A percentile compares a stretch with the other conserved stretches of the same genome.
phyloP scores from a whole-genome alignment of 2,888 invertebrate species.

The Drosophila barbarae region DNA sequence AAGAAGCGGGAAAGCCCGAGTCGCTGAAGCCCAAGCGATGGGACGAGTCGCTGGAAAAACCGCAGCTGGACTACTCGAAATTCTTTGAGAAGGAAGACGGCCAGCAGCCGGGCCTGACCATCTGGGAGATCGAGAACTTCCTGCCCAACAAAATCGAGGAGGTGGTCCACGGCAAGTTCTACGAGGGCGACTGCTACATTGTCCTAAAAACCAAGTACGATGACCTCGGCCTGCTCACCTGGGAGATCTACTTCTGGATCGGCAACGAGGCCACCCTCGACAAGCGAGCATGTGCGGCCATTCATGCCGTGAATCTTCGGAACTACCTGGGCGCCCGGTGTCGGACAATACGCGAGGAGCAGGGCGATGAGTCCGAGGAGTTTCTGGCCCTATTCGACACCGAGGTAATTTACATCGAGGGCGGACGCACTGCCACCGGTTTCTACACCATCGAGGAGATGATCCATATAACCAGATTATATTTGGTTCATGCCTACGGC shows the following conservation, averaged over 20 bases:
- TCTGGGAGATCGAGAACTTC: conserved; percentile 99
- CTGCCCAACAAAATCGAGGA: conserved; percentile 96
- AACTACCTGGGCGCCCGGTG: conserved; percentile 96
- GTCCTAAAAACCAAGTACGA: conserved; percentile 93
- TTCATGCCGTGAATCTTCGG: conserved; percentile 98
- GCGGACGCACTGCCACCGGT: conserved; percentile 96
- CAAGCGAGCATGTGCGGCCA: conserved; percentile 82
- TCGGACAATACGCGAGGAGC: conserved; percentile 97
- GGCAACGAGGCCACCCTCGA: conserved; percentile 94
- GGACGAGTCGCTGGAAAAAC: conserved; percentile 97
- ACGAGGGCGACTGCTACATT: conserved; percentile 99
- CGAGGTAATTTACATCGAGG: conserved; percentile 96
- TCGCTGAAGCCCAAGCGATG: conserved; percentile 92
- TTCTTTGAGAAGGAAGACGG: conserved; percentile 98
- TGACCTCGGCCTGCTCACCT: conserved; percentile 90
- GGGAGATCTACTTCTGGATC: conserved; percentile 99
- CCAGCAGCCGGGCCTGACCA: conserved; percentile 92
- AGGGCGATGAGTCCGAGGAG: conserved; percentile 96
- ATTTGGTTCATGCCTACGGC: conserved; percentile 93
- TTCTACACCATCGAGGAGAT: conserved; percentile 98
- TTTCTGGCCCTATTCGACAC: conserved; percentile 95
- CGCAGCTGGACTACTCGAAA: conserved; percentile 97
- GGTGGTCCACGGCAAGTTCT: conserved; percentile 98
- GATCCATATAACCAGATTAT: conserved; percentile 90
- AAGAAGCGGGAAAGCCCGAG: conserved; percentile 80